Conservation (phyloP, 2,113 vertebrate species). For the Bubo scandiacus region DNA sequence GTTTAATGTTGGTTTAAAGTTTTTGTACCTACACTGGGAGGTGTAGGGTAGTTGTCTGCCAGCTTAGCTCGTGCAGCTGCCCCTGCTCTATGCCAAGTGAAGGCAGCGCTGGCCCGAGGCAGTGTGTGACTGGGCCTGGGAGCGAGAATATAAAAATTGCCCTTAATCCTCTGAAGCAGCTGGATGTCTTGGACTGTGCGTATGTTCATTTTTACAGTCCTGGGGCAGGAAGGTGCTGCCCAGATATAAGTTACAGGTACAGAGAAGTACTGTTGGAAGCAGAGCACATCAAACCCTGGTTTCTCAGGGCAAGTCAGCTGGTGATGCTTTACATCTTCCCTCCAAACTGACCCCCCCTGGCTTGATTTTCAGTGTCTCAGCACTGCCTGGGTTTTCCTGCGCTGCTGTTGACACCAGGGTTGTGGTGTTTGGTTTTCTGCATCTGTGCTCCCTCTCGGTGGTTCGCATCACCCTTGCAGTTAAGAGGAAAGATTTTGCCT, state of each 20-base stretch:
- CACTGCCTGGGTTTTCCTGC: fast-evolving
- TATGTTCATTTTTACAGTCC: neutral
- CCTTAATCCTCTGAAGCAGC: neutral
- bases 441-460: neutral
- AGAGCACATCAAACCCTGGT: fast-evolving
- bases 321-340: neutral
- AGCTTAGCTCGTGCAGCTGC: neutral
- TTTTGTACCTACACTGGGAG: neutral
- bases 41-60: neutral
- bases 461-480: neutral
- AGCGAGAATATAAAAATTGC: neutral
- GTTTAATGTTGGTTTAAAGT: neutral
- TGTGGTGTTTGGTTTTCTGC: neutral
- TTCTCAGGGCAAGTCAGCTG: fast-evolving
- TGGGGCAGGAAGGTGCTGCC: neutral
- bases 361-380: neutral
- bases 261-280: fast-evolving
- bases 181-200: neutral
- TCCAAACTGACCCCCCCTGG: fast-evolving
- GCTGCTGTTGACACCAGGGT: neutral
- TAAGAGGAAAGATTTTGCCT: neutral
- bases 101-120: neutral
- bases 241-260: neutral
- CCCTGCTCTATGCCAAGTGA: fast-evolving
- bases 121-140: fast-evolving